A percentile compares a stretch with the other conserved stretches of the same genome.
These are phyloP conservation scores for Peromyscus californicus DNA, from an alignment of 2,113 vertebrate species.

Conservation along the genomic window DNA sequence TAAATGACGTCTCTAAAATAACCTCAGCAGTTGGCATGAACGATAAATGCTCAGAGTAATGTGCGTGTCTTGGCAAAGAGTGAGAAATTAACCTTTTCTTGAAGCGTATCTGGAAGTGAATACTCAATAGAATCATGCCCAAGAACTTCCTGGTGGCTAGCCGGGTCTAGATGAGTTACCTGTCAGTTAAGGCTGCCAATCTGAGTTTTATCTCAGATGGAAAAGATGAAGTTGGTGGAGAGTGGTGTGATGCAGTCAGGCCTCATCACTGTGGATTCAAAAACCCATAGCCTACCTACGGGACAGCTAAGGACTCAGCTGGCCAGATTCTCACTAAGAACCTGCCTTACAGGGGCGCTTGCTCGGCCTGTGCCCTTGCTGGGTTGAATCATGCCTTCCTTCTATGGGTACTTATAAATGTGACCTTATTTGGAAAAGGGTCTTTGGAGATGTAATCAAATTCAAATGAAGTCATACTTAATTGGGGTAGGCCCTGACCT, in stretches of 20 bases:
- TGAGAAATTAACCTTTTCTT: neutral
- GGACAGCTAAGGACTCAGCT: neutral
- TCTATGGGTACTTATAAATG: neutral
- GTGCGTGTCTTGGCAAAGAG: neutral
- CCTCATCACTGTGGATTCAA: rapidly evolving
- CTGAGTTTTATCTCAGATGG: neutral
- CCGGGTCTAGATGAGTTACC: neutral
- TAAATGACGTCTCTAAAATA: slow-evolving; percentile 67
- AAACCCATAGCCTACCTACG: rapidly evolving
- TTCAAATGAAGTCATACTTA: neutral
- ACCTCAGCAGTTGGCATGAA: slow-evolving; percentile 45
- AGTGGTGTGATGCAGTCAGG: rapidly evolving
- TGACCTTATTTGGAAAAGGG: neutral
- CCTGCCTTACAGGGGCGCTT: neutral
- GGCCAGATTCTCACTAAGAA: neutral
- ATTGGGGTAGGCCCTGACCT: neutral
- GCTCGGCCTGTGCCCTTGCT: neutral
- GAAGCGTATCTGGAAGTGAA: neutral
- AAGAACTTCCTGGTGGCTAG: neutral
- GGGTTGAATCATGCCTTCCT: neutral
- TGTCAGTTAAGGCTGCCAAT: neutral
- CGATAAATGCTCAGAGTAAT: neutral
- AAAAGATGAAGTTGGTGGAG: neutral
- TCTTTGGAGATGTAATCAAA: neutral
- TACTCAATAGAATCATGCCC: neutral